Evolutionary conservation across 2,888 invertebrate species (phyloP), one percentile per base, ranked within the genome.

Genomic region (Phyllotreta striolata): DNA sequence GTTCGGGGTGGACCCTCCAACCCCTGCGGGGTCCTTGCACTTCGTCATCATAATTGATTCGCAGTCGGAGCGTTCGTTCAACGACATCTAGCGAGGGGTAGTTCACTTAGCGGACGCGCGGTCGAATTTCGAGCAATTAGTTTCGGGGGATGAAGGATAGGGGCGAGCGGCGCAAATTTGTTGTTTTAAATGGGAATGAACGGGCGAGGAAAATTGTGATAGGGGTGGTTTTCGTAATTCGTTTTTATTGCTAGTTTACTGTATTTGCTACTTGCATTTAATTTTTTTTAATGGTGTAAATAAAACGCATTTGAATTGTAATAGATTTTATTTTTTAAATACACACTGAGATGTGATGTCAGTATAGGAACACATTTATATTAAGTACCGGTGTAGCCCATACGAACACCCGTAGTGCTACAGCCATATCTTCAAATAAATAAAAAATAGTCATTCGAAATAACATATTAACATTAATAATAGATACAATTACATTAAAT

Each of bases 341-440:
- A 80, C 79, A 80, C 80, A 81, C 80, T 80, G 80, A 80, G 78
- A 77, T 75, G 74, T 77, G 79, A 79, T 78, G 79, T 80, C 77
- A 76, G 78, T 78, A 80, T 79, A 80, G 80, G 80, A 80, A 80
- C 80, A 79, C 80, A 77, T 76, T 77, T 74, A 78, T 78, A 76
- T 74, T 76, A 78, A 77, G 75, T 75, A 76, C 70, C 14, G 72
- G 73, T 77, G 78, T 76, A 78, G 79, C 79, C 77, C 79, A 74
- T 80, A 79, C 76, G 76, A 79, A 79, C 77, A 74, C 76, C 77
- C 78, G 76, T 77, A 75, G 77, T 78, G 78, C 79, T 80, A 81
- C 80, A 81, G 79, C 79, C 80, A 79, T 74, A 73, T 78, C 74
- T 78, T 73, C 77, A 78, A 78, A 76, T 76, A 78, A 79, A 78